A percentile compares a stretch with the other conserved stretches of the same genome.
phyloP scores from a whole-genome alignment of 1,140 invertebrate genomes.

The Acromyrmex charruanus region DNA sequence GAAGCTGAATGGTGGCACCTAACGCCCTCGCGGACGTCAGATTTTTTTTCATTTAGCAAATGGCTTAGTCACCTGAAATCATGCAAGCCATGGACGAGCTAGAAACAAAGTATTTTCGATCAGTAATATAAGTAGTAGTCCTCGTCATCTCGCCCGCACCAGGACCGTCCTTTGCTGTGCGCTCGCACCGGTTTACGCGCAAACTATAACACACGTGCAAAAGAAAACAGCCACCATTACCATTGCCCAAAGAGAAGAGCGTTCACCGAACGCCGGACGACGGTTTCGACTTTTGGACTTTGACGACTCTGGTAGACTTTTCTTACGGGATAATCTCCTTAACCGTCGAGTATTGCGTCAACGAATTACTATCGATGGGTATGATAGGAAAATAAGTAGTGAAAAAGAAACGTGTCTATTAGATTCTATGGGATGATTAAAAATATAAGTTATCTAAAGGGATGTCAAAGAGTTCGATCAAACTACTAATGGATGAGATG shows the following conservation, averaged over 20 bases:
- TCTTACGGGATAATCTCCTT: conserved; percentile 38
- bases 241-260: conserved; percentile 55
- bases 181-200: conserved; percentile 78
- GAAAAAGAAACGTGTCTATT: conserved; percentile 15
- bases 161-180: conserved; percentile 78
- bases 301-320: conserved; percentile 35
- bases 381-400: conserved; percentile 18
- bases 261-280: conserved; percentile 34
- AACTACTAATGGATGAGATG: conserved; percentile 47
- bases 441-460: conserved; percentile 22
- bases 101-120: conserved; percentile 83
- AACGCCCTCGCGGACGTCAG: conserved; percentile 65
- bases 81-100: conserved; percentile 82
- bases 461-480: conserved; percentile 23
- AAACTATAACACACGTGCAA: conserved; percentile 85
- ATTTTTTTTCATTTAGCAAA: conserved; percentile 75
- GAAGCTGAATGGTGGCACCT: conserved; percentile 72
- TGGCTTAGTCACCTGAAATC: conserved; percentile 81
- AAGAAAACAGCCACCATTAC: conserved; percentile 81
- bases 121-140: conserved; percentile 85
- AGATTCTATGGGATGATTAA: conserved; percentile 24
- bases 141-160: conserved; percentile 79
- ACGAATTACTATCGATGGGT: conserved; percentile 24
- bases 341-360: conserved; percentile 5
- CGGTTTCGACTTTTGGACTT: conserved; percentile 11